These are phyloP conservation scores for Caenorhabditis sp. DNA, from an alignment of 2,888 invertebrate species.

Conservation along the genomic window DNA sequence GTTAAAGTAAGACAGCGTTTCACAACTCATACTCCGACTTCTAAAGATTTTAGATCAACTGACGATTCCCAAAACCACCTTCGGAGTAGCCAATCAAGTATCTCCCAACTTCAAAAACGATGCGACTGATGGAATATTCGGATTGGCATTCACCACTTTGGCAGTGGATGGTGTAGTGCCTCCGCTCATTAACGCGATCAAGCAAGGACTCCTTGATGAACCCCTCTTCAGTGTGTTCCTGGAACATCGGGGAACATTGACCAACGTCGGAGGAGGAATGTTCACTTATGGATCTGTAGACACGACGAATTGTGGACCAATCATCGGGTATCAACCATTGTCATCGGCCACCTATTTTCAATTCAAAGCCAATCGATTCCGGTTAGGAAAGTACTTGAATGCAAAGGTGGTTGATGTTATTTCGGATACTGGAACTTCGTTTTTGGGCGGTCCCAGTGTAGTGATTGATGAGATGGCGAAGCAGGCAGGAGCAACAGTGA, in stretches of 20 bases:
- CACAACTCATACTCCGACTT: no score
- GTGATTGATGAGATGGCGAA: conserved; percentile 54
- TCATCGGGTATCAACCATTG: conserved; percentile 73
- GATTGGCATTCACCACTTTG: conserved; percentile 87
- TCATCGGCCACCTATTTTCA: conserved; percentile 74
- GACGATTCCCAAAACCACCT: conserved; percentile 73
- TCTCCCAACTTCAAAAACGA: conserved; percentile 71
- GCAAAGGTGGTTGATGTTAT: conserved; percentile 55
- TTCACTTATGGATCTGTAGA: conserved; percentile 83
- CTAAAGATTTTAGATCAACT: no score
- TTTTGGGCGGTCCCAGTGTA: conserved; percentile 68
- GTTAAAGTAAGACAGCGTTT: conserved; percentile 91
- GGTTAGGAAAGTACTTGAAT: conserved; percentile 48
- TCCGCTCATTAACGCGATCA: conserved; percentile 94
- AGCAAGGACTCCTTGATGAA: conserved; percentile 86
- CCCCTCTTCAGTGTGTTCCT: conserved; percentile 78
- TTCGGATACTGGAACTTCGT: conserved; percentile 68
- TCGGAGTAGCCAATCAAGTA: conserved; percentile 75
- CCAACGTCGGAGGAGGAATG: conserved; percentile 72
- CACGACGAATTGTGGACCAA: conserved; percentile 73
- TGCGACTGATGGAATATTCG: conserved; percentile 76
- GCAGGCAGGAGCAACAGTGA: conserved; percentile 43
- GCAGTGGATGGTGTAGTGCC: conserved; percentile 94
- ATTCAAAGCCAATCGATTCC: conserved; percentile 65
- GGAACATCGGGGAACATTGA: conserved; percentile 69